phyloP scores from a whole-genome alignment of 2,888 invertebrate species.

The Philaethria dido region DNA sequence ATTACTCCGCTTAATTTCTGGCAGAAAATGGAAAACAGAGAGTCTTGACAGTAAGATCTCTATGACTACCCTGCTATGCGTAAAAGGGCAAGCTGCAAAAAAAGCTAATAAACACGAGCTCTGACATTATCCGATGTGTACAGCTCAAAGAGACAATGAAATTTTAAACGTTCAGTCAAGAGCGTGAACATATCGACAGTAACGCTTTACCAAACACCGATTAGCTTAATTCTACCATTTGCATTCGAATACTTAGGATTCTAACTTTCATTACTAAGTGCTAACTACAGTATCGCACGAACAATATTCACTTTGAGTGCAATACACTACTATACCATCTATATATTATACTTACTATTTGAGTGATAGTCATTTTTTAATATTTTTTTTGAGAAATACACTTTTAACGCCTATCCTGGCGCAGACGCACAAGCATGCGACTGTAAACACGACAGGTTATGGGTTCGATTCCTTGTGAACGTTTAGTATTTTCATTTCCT shows the following conservation, averaged over 20 bases:
- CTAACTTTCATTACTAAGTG: conserved; percentile 6
- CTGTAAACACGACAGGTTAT: too few species aligned
- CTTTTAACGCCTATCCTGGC: too few species aligned
- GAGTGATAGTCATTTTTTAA: neutral
- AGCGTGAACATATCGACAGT: neutral
- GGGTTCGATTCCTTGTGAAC: too few species aligned
- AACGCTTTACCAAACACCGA: conserved; percentile 13
- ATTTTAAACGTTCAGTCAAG: conserved; percentile 4
- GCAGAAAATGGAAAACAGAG: too few species aligned
- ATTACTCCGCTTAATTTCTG: too few species aligned
- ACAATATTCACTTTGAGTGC: neutral
- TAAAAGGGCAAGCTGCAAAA: too few species aligned
- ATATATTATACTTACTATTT: neutral
- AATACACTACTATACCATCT: neutral
- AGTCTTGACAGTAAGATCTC: too few species aligned
- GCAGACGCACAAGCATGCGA: too few species aligned
- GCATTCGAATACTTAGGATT: conserved; percentile 15
- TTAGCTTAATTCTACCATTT: conserved; percentile 16
- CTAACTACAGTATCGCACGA: neutral
- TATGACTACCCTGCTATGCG: too few species aligned
- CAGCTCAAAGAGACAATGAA: neutral
- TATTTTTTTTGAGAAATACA: too few species aligned
- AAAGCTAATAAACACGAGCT: neutral
- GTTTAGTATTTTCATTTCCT: too few species aligned
- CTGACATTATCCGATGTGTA: neutral